phyloP scores from a whole-genome alignment of 2,113 vertebrate genomes.

The Synchiropus splendidus region DNA sequence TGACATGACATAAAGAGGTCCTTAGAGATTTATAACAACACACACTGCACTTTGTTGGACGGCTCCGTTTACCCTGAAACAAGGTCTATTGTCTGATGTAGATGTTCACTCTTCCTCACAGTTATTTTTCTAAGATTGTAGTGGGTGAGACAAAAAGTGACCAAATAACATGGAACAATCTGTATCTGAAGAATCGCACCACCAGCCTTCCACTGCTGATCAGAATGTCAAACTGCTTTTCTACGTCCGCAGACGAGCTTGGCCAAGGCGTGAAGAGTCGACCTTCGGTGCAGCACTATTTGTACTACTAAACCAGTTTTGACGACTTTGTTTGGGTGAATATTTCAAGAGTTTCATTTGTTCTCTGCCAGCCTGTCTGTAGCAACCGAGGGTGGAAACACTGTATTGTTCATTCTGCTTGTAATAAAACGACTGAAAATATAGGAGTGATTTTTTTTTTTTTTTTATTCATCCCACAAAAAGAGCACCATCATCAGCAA shows the following conservation, averaged over 20 bases:
- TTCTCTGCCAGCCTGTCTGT: slow-evolving; percentile 67
- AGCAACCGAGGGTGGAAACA: slow-evolving; percentile 71
- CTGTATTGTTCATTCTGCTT: slow-evolving; percentile 72
- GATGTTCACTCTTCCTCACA: slow-evolving; percentile 49
- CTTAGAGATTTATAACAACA: slow-evolving; percentile 45
- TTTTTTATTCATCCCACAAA: not conserved
- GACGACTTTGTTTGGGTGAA: slow-evolving; percentile 58
- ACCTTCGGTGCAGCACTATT: slow-evolving; percentile 55
- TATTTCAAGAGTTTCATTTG: slow-evolving; percentile 72
- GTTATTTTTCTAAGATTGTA: slow-evolving; percentile 59
- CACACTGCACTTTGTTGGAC: slow-evolving; percentile 60
- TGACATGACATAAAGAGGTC: slow-evolving; percentile 30
- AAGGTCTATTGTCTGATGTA: slow-evolving; percentile 40
- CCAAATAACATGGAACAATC: slow-evolving; percentile 60
- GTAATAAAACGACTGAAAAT: slow-evolving; percentile 76
- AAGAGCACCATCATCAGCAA: too few relatives aligned
- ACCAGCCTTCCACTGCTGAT: slow-evolving; percentile 62
- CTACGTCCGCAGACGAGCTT: slow-evolving; percentile 50
- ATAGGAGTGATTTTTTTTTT: not conserved
- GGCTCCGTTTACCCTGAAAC: slow-evolving; percentile 24
- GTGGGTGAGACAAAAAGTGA: slow-evolving; percentile 53
- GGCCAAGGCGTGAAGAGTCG: slow-evolving; percentile 36
- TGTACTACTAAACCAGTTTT: slow-evolving; percentile 67
- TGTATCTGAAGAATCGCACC: slow-evolving; percentile 52
- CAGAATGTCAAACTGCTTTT: slow-evolving; percentile 61